Base-by-base conservation (phyloP, 2,113 vertebrate species). In the Pollachius pollachius region DNA sequence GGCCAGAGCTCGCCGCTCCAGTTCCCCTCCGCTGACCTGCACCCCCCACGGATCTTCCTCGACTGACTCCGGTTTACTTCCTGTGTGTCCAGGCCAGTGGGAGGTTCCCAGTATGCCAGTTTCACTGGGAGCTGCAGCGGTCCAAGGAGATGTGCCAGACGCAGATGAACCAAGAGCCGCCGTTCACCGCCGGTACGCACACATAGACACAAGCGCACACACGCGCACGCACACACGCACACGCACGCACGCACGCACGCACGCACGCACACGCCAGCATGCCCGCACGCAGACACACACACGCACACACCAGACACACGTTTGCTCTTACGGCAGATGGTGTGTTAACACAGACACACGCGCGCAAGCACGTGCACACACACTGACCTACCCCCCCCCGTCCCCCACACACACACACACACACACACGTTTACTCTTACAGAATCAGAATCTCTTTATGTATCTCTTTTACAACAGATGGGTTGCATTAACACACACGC, bases 71-170 rank as follows among this genome's bases (percentile, higher is more conserved):
- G 13, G 30, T 59, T 19, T 74, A 63, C 61, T 34, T 56, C 23
- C 59, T 72, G 19, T 75, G 57, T 30, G 21, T 11, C 34, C 19
- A 92, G 91, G 85, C 83, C 62, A 65, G 71, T 16, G 90, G 81
- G 60, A 87, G 71, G 72, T 85, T 90, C 74, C 75, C 90, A 18
- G 74, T 41, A 64, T 93, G 91, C 73, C 86, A 87, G 73, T 87
- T 93, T 60, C 7, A 78, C 15, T 91, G 87, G 87, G 91, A 93
- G 76, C 76, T 92, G 70, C 72, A 90, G 82, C 73, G 69, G 63
- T 84, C 86, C 13, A 61, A 72, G 68, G 73, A 19, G n/a, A 84
- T 90, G 57, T 93, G 91, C 72, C 18, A 61, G 19, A 73, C 59
- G 1, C 66, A 62, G 2, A 84, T 93, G 62, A 58, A 82, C 61